phyloP scores from a whole-genome alignment of 1,140 invertebrate species.

The Achatina immaculata region DNA sequence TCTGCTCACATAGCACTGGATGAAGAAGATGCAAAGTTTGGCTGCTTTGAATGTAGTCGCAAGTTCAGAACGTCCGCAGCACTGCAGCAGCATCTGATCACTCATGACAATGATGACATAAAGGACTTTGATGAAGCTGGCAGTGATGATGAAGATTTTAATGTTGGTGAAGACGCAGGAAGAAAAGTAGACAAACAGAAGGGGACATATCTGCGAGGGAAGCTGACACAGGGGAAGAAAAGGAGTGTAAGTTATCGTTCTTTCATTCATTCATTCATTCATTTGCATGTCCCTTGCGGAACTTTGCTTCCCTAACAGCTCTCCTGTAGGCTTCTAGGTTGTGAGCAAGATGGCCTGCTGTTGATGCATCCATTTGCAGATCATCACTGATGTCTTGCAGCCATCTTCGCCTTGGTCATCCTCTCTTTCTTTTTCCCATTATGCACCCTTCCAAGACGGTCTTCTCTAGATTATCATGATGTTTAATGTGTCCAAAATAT shows the following conservation, averaged over 20 bases:
- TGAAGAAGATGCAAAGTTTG: slow-evolving; percentile 66
- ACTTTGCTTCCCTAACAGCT: no score
- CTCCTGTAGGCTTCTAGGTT: no score
- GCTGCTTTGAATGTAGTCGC: slow-evolving; percentile 77
- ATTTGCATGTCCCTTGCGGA: no score
- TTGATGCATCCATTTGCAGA: no score
- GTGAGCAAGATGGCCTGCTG: no score
- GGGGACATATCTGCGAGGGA: slow-evolving; percentile 5
- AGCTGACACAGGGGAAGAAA: slow-evolving; percentile 21
- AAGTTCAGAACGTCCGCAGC: slow-evolving; percentile 73
- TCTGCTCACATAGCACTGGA: slow-evolving; percentile 56
- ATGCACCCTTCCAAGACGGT: no score
- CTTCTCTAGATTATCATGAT: no score
- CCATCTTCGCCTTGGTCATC: no score
- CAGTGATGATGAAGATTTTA: slow-evolving; percentile 12
- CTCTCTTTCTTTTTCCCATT: no score
- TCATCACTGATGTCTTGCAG: no score
- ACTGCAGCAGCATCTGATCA: slow-evolving; percentile 74
- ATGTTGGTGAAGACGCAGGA: slow-evolving; percentile 7
- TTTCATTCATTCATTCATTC: no score
- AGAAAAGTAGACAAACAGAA: slow-evolving; percentile 33
- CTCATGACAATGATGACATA: slow-evolving; percentile 70
- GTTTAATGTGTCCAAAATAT: no score
- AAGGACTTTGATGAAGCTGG: slow-evolving; percentile 32
- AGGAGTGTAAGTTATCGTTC: slow-evolving; percentile 16